A percentile compares a stretch with the other conserved stretches of the same genome.
These are phyloP conservation scores for Coluber constrictor DNA, from an alignment of 2,797 vertebrate genomes.

Conservation along the genomic window DNA sequence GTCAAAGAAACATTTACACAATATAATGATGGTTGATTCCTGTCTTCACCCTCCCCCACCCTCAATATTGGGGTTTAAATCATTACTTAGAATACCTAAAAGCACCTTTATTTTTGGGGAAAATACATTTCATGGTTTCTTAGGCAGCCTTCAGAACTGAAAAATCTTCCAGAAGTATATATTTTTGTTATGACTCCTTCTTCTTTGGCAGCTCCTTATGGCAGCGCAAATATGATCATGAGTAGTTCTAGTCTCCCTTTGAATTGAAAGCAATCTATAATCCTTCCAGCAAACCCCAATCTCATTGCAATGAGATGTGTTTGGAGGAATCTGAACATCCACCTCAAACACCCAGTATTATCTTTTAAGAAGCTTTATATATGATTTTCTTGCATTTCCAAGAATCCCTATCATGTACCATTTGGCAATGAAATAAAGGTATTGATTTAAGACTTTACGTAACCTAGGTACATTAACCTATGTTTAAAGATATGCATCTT, in stretches of 20 bases:
- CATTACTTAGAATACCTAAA: neutral
- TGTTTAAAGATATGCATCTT: neutral
- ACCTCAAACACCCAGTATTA: neutral
- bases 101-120: neutral
- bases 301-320: neutral
- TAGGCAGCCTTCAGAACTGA: neutral
- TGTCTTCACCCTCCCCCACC: neutral
- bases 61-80: neutral
- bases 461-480: neutral
- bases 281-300: neutral
- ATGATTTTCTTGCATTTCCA: neutral
- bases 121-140: neutral
- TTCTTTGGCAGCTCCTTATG: neutral
- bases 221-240: neutral
- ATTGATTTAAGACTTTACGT: neutral
- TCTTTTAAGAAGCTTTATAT: neutral
- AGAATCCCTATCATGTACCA: neutral
- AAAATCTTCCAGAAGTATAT: neutral
- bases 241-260: neutral
- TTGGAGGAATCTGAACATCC: neutral
- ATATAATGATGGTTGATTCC: neutral
- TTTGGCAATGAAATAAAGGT: neutral
- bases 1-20: neutral
- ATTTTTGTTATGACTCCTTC: neutral
- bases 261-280: neutral